A percentile compares a stretch with the other conserved stretches of the same genome.
phyloP scores from a whole-genome alignment of 2,888 invertebrate species.

The Chrysotoxum bicinctum region DNA sequence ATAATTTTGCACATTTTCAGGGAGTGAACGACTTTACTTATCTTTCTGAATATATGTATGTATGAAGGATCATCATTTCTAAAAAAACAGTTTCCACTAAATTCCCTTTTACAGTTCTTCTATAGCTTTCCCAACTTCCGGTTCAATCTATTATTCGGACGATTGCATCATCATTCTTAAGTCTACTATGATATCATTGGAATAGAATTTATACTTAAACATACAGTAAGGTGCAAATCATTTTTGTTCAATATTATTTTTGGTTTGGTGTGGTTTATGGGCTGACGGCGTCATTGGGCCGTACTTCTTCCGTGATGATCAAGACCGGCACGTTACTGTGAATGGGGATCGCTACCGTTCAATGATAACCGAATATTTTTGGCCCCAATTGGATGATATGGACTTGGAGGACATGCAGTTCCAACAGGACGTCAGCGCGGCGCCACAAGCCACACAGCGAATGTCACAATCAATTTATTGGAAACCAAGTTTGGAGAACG shows the following conservation, averaged over 20 bases:
- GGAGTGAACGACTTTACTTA: constrained; percentile 23
- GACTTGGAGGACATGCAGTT: no score
- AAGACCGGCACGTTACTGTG: no score
- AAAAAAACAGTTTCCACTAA: constrained; percentile 21
- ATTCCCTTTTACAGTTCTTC: constrained; percentile 6
- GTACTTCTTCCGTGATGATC: no score
- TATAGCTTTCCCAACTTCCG: constrained; percentile 6
- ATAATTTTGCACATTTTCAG: constrained; percentile 45
- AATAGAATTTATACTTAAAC: not conserved
- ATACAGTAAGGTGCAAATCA: not conserved
- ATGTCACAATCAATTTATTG: no score
- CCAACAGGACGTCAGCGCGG: no score
- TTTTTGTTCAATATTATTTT: not conserved
- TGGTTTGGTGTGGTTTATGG: no score
- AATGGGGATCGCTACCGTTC: no score
- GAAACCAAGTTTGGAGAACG: no score
- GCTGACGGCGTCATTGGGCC: no score
- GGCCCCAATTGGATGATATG: no score
- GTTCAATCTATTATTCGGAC: constrained; percentile 48
- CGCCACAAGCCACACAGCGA: no score
- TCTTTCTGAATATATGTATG: constrained; percentile 1
- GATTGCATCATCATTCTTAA: constrained; percentile 53
- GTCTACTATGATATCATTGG: constrained; percentile 10
- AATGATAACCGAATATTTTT: no score
- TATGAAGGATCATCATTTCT: constrained; percentile 24